Percentiles rank a stretch among this genome's conserved stretches.
These are phyloP conservation scores for Drosophila azteca DNA, from an alignment of 1,140 invertebrate genomes.

Conservation along the genomic window DNA sequence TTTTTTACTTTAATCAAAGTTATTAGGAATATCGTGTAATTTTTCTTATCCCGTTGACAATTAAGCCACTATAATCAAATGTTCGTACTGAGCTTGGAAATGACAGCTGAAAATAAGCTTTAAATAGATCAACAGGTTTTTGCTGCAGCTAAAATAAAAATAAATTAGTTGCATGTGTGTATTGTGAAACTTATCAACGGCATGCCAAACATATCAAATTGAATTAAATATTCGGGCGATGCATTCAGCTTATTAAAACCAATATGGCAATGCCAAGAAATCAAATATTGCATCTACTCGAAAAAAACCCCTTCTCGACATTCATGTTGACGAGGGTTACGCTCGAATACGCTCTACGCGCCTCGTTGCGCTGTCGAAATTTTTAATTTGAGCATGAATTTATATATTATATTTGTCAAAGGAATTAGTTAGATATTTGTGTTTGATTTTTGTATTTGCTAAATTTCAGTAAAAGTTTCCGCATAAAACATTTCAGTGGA, in stretches of 20 bases:
- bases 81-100: conserved; percentile 34
- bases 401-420: conserved; percentile 11
- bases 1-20: no score
- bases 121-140: conserved; percentile 31
- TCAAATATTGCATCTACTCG: background rate
- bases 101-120: conserved; percentile 38
- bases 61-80: no score
- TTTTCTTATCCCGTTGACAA: no score
- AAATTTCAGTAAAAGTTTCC: no score
- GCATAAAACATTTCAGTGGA: no score
- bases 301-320: background rate
- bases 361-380: no score
- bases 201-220: background rate
- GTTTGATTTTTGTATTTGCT: conserved; percentile 1
- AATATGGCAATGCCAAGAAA: background rate
- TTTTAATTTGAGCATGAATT: background rate
- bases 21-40: no score
- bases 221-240: no score
- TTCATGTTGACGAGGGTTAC: conserved; percentile 21
- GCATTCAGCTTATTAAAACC: background rate
- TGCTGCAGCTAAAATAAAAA: conserved; percentile 28
- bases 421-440: background rate
- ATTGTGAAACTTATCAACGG: conserved; percentile 7
- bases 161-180: conserved; percentile 28
- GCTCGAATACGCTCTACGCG: background rate